phyloP scores from a whole-genome alignment of 2,113 vertebrate species.

The Antechinus flavipes region DNA sequence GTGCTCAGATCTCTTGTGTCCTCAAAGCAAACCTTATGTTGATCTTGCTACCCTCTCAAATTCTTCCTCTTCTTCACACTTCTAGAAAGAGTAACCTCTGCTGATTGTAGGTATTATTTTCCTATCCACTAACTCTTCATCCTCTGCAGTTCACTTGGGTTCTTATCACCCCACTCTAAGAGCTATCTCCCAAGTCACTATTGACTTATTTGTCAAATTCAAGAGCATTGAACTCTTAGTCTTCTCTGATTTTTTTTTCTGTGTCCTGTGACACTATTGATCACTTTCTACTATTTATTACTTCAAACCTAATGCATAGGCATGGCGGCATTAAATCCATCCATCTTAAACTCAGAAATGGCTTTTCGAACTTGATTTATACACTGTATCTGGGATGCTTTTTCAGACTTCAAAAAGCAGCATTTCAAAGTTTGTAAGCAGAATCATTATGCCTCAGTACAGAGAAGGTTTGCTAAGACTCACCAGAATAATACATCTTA shows the following conservation, averaged over 20 bases:
- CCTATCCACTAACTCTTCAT: not conserved
- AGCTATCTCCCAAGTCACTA: too few relatives aligned
- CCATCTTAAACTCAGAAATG: conserved; percentile 9
- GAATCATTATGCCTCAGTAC: not conserved
- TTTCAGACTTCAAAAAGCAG: conserved; percentile 13
- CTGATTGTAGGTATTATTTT: not conserved
- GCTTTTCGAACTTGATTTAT: conserved; percentile 20
- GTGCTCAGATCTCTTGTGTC: not conserved
- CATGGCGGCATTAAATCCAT: not conserved
- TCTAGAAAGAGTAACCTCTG: not conserved
- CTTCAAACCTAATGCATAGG: not conserved
- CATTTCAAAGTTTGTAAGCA: not conserved
- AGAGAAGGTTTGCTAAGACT: not conserved
- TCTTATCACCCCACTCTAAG: not conserved
- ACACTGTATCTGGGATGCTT: conserved; percentile 18
- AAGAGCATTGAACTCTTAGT: not conserved
- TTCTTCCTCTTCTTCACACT: not conserved
- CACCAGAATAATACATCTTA: not conserved
- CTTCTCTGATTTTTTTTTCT: not conserved
- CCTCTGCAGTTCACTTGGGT: not conserved
- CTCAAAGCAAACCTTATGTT: not conserved
- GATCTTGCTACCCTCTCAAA: not conserved
- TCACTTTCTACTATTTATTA: not conserved
- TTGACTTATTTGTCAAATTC: too few relatives aligned
- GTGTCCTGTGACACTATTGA: not conserved